Evolutionary conservation across 1,140 invertebrate genomes (phyloP).

Genomic region (Pemphigus obesinymphae): DNA sequence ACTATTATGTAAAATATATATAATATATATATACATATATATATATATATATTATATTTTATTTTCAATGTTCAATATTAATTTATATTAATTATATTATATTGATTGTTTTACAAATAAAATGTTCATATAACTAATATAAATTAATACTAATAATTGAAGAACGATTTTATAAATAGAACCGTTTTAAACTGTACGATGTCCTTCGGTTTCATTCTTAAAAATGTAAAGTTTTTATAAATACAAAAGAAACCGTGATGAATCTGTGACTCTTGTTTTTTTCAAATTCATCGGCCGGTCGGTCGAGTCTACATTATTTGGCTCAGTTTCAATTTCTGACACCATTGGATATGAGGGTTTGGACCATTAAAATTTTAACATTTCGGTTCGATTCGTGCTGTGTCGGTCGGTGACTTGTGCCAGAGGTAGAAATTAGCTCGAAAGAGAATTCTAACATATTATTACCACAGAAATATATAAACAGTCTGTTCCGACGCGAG

Average conservation of each 20-base stretch:
- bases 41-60: too few relatives aligned
- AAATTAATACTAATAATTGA: background rate
- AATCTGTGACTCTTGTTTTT: constrained; percentile 25
- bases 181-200: background rate
- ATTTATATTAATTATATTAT: too few relatives aligned
- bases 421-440: constrained; percentile 33
- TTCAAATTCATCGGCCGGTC: constrained; percentile 10
- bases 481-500: constrained; percentile 40
- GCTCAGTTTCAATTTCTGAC: constrained; percentile 5
- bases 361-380: constrained; percentile 35
- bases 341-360: constrained; percentile 29
- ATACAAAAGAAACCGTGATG: constrained; percentile 37
- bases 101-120: too few relatives aligned
- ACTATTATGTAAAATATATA: too few relatives aligned
- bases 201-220: constrained; percentile 28
- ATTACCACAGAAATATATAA: constrained; percentile 30
- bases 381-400: constrained; percentile 40
- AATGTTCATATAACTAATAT: background rate
- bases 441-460: constrained; percentile 30
- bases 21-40: too few relatives aligned
- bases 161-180: background rate
- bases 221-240: constrained; percentile 20
- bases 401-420: constrained; percentile 27
- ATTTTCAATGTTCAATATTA: too few relatives aligned
- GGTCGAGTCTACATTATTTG: constrained; percentile 1